These are phyloP conservation scores for Halyomorpha halys DNA, from an alignment of 1,140 invertebrate species.

Conservation along the genomic window DNA sequence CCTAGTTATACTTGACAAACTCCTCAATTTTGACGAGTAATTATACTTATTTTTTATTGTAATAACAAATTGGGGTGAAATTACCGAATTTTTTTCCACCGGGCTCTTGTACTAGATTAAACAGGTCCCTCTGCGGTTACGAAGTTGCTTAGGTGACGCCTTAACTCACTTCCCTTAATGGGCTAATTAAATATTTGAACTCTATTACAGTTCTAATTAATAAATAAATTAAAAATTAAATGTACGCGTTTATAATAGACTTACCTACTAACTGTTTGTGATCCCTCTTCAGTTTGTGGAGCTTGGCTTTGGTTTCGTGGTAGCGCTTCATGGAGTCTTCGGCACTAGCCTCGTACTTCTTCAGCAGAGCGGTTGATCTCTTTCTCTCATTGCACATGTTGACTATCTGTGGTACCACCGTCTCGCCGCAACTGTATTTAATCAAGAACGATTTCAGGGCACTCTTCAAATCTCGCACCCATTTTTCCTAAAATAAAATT, in stretches of 20 bases:
- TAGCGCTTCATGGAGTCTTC: conserved; percentile 34
- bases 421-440: conserved; percentile 28
- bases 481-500: conserved; percentile 26
- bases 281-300: conserved; percentile 38
- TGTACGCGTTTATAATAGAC: neutral
- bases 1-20: too few species aligned
- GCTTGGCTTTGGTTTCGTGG: conserved; percentile 36
- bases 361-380: conserved; percentile 31
- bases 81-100: too few species aligned
- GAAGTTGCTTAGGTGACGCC: too few species aligned
- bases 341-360: conserved; percentile 31
- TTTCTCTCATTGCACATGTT: conserved; percentile 27
- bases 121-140: too few species aligned
- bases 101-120: too few species aligned
- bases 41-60: too few species aligned
- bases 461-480: conserved; percentile 21
- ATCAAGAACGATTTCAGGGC: conserved; percentile 24
- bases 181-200: too few species aligned
- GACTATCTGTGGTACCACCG: conserved; percentile 25
- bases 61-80: too few species aligned
- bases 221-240: too few species aligned
- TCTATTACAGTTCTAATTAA: too few species aligned
- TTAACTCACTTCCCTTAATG: too few species aligned
- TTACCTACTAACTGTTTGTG: conserved; percentile 37
- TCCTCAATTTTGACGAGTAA: too few species aligned